A percentile compares a stretch with the other conserved stretches of the same genome.
These are phyloP conservation scores for Molorchus minor DNA, from an alignment of 2,888 invertebrate genomes.

Conservation along the genomic window DNA sequence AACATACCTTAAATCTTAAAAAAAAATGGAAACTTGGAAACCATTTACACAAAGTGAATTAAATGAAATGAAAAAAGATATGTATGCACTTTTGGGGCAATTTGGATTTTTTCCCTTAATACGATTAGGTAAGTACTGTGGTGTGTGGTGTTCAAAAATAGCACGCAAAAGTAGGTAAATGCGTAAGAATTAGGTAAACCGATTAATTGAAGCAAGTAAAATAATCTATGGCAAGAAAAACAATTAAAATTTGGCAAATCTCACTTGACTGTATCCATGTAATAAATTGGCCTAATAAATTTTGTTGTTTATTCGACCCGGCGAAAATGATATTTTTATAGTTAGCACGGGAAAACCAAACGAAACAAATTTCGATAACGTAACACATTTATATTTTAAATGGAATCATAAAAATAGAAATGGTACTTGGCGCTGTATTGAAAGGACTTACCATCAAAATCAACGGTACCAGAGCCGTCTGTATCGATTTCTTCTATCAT, in stretches of 20 bases:
- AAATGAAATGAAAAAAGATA: no score
- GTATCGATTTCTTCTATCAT: slow-evolving; percentile 99
- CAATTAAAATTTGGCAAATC: not conserved
- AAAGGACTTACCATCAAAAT: slow-evolving; percentile 89
- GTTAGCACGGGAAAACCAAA: slow-evolving; percentile 9
- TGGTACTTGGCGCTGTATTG: not conserved
- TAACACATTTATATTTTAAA: slow-evolving; percentile 16
- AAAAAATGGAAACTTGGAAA: no score
- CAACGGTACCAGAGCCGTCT: slow-evolving; percentile 98
- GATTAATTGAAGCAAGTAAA: no score
- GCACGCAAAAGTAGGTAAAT: no score
- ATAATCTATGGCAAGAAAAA: not conserved
- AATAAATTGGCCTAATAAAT: slow-evolving; percentile 21
- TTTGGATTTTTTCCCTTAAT: no score
- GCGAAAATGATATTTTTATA: slow-evolving; percentile 12
- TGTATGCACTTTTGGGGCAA: no score
- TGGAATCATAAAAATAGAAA: slow-evolving; percentile 10
- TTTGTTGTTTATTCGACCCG: not conserved
- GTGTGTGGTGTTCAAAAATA: no score
- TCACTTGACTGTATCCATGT: slow-evolving; percentile 6
- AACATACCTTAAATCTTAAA: no score
- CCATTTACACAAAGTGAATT: no score
- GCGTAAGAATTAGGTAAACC: no score
- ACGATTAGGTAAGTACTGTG: no score
- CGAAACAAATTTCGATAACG: slow-evolving; percentile 21